Base-by-base conservation (phyloP, 2,888 invertebrate species). In the Agonopterix subpropinquella region DNA sequence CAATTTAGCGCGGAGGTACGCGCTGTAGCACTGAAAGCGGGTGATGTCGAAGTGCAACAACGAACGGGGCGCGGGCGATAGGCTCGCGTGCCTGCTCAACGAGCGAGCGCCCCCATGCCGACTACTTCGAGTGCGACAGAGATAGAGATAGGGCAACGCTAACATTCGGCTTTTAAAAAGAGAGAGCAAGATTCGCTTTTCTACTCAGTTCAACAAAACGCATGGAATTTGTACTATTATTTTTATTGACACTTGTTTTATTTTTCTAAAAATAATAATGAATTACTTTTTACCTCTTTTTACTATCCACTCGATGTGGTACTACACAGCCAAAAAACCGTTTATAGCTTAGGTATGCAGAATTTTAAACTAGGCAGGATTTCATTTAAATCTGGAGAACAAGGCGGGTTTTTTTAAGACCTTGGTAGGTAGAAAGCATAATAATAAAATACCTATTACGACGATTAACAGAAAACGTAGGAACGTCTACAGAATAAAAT, bases 31-130 rank as follows among this genome's bases (percentile, higher is more conserved):
- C 86, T 85, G 83, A 77, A 82, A 83, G 80, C 85, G 80, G 81
- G 84, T 84, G 75, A 78, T 82, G 84, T 80, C 84, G 86, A 81
- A 85, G 85, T 88, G 86, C 85, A 83, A 80, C 80, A 78, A 80
- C 79, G 77, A 65, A 73, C 68, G 74, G 71, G 70, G 71, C 78
- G 73, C 69, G 65, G 69, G 70, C 42, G 65, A 73, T 68, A 73
- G 71, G 69, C 69, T 75, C 70, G 73, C 78, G 73, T 70, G 65
- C 69, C 70, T 58, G 73, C 70, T 77, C 72, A 64, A 65, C 74
- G 70, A 73, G 63, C 11, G 28, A 28, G 28, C 62, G 59, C 58
- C 62, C 60, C 71, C 59, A 73, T 61, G 52, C 64, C 58, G 62
- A 36, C 13, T 35, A 35, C 18, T 48, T 43, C 47, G 52, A 51